A percentile compares a stretch with the other conserved stretches of the same genome.
phyloP scores from a whole-genome alignment of 2,797 vertebrate genomes.

The Pogoniulus pusillus region DNA sequence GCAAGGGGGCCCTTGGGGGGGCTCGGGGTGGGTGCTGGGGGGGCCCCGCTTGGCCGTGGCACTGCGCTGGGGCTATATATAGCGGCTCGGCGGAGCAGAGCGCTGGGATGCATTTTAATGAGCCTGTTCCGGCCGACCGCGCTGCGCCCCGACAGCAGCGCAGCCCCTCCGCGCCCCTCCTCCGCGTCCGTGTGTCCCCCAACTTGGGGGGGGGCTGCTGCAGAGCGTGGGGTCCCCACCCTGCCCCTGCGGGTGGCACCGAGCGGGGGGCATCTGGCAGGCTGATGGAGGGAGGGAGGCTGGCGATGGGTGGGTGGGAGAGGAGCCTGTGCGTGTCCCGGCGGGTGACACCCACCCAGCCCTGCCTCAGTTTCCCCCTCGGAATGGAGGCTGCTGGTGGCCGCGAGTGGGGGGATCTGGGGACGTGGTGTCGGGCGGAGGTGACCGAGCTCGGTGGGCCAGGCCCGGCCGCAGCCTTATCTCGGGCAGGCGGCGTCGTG shows the following conservation, averaged over 20 bases:
- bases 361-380: not conserved
- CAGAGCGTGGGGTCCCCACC: not conserved
- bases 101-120: not conserved
- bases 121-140: not conserved
- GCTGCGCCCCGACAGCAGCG: not conserved
- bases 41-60: not conserved
- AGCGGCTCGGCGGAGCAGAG: not conserved
- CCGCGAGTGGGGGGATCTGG: not conserved
- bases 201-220: not conserved
- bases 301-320: not conserved
- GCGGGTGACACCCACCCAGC: not conserved
- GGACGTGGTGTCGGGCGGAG: not conserved
- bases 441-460: not conserved
- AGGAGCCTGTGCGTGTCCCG: accelerated
- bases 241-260: not conserved
- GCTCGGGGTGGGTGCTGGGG: not conserved
- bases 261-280: accelerated
- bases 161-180: not conserved
- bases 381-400: not conserved
- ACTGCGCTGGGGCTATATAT: not conserved
- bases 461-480: not conserved
- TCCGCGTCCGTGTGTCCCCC: not conserved
- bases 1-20: not conserved
- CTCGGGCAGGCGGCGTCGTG: not conserved
- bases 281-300: not conserved